These are phyloP conservation scores for Platynereis dumerilii DNA, from an alignment of 2,888 invertebrate species.

Conservation along the genomic window DNA sequence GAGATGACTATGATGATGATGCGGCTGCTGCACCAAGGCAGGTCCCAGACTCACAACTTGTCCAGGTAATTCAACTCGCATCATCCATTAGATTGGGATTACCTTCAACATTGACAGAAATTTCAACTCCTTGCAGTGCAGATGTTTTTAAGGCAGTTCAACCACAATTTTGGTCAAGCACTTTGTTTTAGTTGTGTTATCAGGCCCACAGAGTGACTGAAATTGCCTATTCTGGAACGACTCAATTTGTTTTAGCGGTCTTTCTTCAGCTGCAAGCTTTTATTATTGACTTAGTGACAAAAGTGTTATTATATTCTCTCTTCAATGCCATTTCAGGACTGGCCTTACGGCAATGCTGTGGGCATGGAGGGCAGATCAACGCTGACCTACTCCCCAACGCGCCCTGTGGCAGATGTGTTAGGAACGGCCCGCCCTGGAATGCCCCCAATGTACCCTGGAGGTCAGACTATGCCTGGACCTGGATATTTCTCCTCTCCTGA, in stretches of 20 bases:
- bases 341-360: conserved; percentile 49
- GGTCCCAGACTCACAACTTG: conserved; percentile 44
- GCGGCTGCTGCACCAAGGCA: conserved; percentile 21
- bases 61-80: conserved; percentile 14
- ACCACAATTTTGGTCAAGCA: too few relatives aligned
- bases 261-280: too few relatives aligned
- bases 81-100: too few relatives aligned
- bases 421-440: conserved; percentile 27
- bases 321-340: conserved; percentile 39
- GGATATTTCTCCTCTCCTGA: conserved; percentile 46
- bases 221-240: too few relatives aligned
- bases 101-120: too few relatives aligned
- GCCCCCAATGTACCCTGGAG: conserved; percentile 10
- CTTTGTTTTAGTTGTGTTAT: too few relatives aligned
- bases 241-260: too few relatives aligned
- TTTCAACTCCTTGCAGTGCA: too few relatives aligned
- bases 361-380: conserved; percentile 48
- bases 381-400: conserved; percentile 42
- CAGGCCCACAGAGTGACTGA: too few relatives aligned
- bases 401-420: neutral
- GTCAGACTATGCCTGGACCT: conserved; percentile 43
- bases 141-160: too few relatives aligned
- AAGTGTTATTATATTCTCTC: too few relatives aligned
- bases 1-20: conserved; percentile 39
- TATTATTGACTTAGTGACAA: too few relatives aligned